Evolutionary conservation across 2,797 vertebrate species (phyloP).

Genomic region (Eidolon dupreanum): DNA sequence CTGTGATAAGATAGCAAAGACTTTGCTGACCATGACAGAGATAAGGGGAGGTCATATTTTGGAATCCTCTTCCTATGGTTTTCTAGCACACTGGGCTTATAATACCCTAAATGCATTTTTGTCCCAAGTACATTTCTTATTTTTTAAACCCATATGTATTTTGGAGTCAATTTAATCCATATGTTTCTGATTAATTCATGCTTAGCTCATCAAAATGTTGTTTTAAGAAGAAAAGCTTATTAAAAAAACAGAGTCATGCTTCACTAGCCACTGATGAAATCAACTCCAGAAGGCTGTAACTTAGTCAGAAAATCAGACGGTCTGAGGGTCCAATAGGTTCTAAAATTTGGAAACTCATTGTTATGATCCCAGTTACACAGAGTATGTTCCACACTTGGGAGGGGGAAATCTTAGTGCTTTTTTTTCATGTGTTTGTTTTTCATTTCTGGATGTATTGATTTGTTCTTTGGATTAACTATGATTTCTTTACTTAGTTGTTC

Average conservation of each 20-base stretch:
- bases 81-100: conserved; percentile 70
- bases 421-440: background rate
- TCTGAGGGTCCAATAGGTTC: background rate
- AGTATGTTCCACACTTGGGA: background rate
- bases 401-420: background rate
- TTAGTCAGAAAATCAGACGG: conserved; percentile 68
- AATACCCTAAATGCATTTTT: conserved; percentile 72
- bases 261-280: conserved; percentile 80
- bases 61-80: conserved; percentile 51
- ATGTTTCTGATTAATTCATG: conserved; percentile 81
- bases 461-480: background rate
- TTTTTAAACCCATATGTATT: conserved; percentile 77
- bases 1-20: conserved; percentile 58
- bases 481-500: background rate
- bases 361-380: background rate
- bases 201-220: conserved; percentile 83
- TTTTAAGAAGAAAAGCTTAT: conserved; percentile 81
- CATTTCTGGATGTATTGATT: background rate
- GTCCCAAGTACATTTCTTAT: conserved; percentile 69
- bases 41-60: conserved; percentile 67
- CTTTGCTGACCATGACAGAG: conserved; percentile 59
- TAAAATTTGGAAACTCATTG: conserved; percentile 46
- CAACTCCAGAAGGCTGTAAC: conserved; percentile 73
- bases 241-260: conserved; percentile 76
- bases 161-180: conserved; percentile 80